Conservation (phyloP, 2,888 invertebrate genomes). For the Pelosia muscerda region DNA sequence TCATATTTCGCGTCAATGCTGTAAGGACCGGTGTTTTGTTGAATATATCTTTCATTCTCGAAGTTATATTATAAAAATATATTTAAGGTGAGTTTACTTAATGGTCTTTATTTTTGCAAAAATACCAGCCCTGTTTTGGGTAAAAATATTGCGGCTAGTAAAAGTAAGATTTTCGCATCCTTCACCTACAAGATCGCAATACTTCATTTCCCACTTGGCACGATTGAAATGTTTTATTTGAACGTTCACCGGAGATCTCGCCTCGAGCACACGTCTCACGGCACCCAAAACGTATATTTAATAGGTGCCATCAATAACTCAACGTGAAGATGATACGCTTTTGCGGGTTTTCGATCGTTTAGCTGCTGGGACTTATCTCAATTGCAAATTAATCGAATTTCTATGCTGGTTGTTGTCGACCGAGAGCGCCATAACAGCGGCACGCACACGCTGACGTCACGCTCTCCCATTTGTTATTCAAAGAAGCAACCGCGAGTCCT, state of each 20-base stretch:
- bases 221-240: constrained; percentile 84
- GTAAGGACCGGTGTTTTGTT: background rate
- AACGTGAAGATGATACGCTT: constrained; percentile 79
- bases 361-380: constrained; percentile 77
- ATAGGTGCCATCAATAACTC: constrained; percentile 86
- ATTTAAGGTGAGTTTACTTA: background rate
- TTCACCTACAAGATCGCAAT: constrained; percentile 71
- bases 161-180: constrained; percentile 67
- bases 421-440: constrained; percentile 41
- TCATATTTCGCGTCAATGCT: constrained; percentile 27
- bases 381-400: constrained; percentile 85
- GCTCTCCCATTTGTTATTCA: constrained; percentile 75
- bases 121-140: constrained; percentile 44
- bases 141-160: constrained; percentile 56
- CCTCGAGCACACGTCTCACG: constrained; percentile 62
- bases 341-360: constrained; percentile 76
- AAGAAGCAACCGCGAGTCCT: constrained; percentile 66
- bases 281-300: constrained; percentile 82
- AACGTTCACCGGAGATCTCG: constrained; percentile 69
- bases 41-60: background rate
- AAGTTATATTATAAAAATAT: background rate
- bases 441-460: constrained; percentile 58
- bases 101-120: constrained; percentile 10
- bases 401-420: constrained; percentile 69
- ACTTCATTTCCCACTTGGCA: constrained; percentile 78